Conservation (phyloP, 1,140 invertebrate genomes). For the Pogonus chalceus region DNA sequence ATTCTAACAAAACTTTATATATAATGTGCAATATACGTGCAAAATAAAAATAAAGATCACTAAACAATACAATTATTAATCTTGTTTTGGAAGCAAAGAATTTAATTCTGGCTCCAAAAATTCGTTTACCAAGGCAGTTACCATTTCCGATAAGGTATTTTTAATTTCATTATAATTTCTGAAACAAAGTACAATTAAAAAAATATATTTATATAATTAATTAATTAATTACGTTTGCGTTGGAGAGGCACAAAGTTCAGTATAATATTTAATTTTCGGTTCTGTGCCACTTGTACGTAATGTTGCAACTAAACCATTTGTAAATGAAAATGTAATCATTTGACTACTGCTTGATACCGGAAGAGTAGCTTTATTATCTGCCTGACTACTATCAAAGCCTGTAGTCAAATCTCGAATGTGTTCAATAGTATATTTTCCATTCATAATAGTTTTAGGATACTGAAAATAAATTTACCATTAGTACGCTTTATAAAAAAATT, state of each 20-base stretch:
- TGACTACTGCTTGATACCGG: slow-evolving; percentile 68
- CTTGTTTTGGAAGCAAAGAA: slow-evolving; percentile 40
- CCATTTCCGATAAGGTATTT: slow-evolving; percentile 59
- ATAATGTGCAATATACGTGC: too few relatives aligned
- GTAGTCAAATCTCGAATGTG: slow-evolving; percentile 79
- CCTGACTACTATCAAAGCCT: slow-evolving; percentile 71
- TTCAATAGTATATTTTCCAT: slow-evolving; percentile 62
- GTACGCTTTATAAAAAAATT: slow-evolving; percentile 7
- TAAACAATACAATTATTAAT: not conserved
- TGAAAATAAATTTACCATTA: slow-evolving; percentile 39
- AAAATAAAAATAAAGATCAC: too few relatives aligned
- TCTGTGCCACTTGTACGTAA: slow-evolving; percentile 96
- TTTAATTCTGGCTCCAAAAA: slow-evolving; percentile 71
- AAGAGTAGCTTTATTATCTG: slow-evolving; percentile 62
- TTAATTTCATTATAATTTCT: slow-evolving; percentile 59
- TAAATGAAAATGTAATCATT: slow-evolving; percentile 96
- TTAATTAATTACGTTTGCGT: slow-evolving; percentile 45
- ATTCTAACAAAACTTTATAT: too few relatives aligned
- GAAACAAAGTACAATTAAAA: slow-evolving; percentile 30
- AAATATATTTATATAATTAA: slow-evolving; percentile 8
- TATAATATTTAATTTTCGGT: slow-evolving; percentile 97
- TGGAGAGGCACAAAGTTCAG: slow-evolving; percentile 70
- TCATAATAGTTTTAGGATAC: slow-evolving; percentile 63
- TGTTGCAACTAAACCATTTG: slow-evolving; percentile 77
- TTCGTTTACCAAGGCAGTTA: slow-evolving; percentile 64